Base-by-base conservation (phyloP, 2,797 vertebrate genomes). In the Xenops minutus region DNA sequence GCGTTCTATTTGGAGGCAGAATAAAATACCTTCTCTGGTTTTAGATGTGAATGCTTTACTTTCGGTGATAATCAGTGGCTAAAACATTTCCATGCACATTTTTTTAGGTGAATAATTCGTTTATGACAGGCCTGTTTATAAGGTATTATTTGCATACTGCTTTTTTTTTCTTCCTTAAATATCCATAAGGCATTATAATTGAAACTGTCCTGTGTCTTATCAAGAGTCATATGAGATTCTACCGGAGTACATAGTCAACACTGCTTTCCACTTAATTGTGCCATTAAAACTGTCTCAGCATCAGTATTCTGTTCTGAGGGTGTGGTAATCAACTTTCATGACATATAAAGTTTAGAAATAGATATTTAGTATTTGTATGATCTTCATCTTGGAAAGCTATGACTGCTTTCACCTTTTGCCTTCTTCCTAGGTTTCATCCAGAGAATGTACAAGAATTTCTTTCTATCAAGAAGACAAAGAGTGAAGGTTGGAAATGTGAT, bases 401-500 rank as follows among this genome's bases (percentile, higher is more conserved):
- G 63, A 29, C 13, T 85, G 26, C 32, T 67, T 59, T 74, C 48
- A 79, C 48, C 32, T 58, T 80, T 51, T 96, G 8, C 73, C 67
- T 84, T 91, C 24, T 62, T 95, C 15, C 22, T 97, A 99, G 99
- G 96, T 99, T 99, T 97, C 99, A 99, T 96, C 99, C 99, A 88
- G 99, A 99, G 87, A 98, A 99, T 95, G 97, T 99, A 76, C 98
- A 99, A 95, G 99, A 99, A 95, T 99, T 99, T 98, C 97, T 99
- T 72, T 98, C 98, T 46, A 98, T 98, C 89, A 99, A 98, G 97
- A 99, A 99, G 97, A 99, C 98, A 91, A 99, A 99, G 96, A 99
- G 98, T 83, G 99, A 99, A 97, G 99, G 98, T 89, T 99, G 99
- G 99, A 99, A 99, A 97, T 99, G 99, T 97, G 98, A 99, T 78